A percentile compares a stretch with the other conserved stretches of the same genome.
These are phyloP conservation scores for Sebastes cheni DNA, from an alignment of 2,797 vertebrate genomes.

Conservation along the genomic window DNA sequence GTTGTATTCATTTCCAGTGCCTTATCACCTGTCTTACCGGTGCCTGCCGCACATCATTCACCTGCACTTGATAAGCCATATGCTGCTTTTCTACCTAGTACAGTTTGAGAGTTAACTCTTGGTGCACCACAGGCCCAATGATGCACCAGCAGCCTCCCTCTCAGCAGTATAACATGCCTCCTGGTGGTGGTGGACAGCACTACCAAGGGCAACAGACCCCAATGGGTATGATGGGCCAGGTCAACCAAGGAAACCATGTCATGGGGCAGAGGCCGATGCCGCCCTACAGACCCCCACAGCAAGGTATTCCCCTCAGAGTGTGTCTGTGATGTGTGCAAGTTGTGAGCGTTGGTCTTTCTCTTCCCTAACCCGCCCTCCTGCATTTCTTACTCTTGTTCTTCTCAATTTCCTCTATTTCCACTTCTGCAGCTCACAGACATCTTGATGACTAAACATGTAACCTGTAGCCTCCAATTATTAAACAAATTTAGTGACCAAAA, in stretches of 20 bases:
- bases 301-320: conserved; percentile 85
- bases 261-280: conserved; percentile 99
- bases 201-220: conserved; percentile 98
- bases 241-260: conserved; percentile 96
- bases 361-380: conserved; percentile 63
- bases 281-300: conserved; percentile 96
- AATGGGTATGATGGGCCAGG: conserved; percentile 97
- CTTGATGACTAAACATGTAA: conserved; percentile 58
- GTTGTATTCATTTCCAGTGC: not conserved
- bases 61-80: not conserved
- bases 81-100: not conserved
- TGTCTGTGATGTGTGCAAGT: conserved; percentile 60
- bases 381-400: conserved; percentile 63
- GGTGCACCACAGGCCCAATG: conserved; percentile 88
- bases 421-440: conserved; percentile 60
- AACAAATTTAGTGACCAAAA: conserved; percentile 49
- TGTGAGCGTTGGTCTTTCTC: conserved; percentile 61
- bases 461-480: conserved; percentile 41
- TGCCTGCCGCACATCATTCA: not conserved
- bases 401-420: conserved; percentile 57
- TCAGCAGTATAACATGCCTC: conserved; percentile 96
- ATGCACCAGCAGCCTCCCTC: conserved; percentile 98
- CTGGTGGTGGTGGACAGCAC: conserved; percentile 93
- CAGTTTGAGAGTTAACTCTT: conserved; percentile 3
- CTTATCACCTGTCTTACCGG: not conserved